Evolutionary conservation across 2,888 invertebrate species (phyloP).

Genomic region (Phytoseiulus persimilis): DNA sequence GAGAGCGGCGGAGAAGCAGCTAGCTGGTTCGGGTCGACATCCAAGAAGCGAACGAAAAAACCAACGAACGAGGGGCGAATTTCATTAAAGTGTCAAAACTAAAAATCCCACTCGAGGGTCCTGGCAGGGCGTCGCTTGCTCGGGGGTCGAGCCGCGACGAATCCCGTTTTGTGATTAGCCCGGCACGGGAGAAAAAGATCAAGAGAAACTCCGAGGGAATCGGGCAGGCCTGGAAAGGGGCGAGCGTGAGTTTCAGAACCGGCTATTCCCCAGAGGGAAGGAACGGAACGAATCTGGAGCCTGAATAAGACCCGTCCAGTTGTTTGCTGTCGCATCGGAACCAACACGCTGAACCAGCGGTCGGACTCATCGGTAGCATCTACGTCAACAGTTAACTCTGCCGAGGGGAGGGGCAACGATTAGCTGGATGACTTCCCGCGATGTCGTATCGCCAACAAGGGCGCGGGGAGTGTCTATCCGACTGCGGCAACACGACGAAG

Average conservation of each 20-base stretch:
- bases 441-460: neutral
- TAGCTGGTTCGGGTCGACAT: neutral
- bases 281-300: neutral
- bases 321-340: neutral
- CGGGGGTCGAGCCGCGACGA: neutral
- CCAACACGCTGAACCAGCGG: neutral
- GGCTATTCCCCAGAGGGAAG: neutral
- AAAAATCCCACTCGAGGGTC: neutral
- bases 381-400: neutral
- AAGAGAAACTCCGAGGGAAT: neutral
- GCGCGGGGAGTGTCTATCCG: neutral
- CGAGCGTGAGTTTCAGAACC: neutral
- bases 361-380: neutral
- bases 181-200: neutral
- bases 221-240: neutral
- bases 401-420: neutral
- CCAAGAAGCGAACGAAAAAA: neutral
- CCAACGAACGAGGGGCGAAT: neutral
- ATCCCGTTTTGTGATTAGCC: neutral
- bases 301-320: neutral
- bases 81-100: slow-evolving; percentile 5
- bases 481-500: neutral
- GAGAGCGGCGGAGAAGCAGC: neutral
- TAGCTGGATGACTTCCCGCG: neutral
- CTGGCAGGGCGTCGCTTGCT: neutral